These are phyloP conservation scores for Cyanoderma ruficeps DNA, from an alignment of 2,113 vertebrate species.

Conservation along the genomic window DNA sequence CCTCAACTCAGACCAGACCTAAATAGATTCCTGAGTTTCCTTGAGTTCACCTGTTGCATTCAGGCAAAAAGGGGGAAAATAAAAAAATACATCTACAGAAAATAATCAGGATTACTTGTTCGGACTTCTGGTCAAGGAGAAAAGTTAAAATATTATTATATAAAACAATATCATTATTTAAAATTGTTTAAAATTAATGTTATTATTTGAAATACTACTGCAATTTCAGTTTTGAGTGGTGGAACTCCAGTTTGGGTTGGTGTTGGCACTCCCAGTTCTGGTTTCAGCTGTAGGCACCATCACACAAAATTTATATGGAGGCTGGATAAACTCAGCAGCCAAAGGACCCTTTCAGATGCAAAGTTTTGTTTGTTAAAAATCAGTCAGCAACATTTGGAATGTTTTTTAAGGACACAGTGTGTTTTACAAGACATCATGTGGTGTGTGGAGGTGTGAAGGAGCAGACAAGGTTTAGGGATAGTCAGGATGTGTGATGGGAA, in stretches of 20 bases:
- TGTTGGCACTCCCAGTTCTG: not conserved
- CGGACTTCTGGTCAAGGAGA: accelerated
- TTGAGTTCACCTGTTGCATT: not conserved
- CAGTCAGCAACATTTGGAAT: not conserved
- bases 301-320: not conserved
- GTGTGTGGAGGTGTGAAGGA: not conserved
- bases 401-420: not conserved
- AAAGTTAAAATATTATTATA: not conserved
- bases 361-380: not conserved
- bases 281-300: not conserved
- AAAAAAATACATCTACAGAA: not conserved
- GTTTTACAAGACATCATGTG: not conserved
- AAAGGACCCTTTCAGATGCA: not conserved
- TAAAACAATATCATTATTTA: not conserved
- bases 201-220: not conserved
- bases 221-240: not conserved
- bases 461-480: not conserved
- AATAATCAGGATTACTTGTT: not conserved
- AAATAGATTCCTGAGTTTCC: not conserved
- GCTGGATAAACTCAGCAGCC: not conserved
- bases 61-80: not conserved
- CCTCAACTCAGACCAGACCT: not conserved
- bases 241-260: not conserved
- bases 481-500: not conserved
- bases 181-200: not conserved